Evolutionary conservation across 2,888 invertebrate species (phyloP).

Genomic region (Choristoneura rosaceana): DNA sequence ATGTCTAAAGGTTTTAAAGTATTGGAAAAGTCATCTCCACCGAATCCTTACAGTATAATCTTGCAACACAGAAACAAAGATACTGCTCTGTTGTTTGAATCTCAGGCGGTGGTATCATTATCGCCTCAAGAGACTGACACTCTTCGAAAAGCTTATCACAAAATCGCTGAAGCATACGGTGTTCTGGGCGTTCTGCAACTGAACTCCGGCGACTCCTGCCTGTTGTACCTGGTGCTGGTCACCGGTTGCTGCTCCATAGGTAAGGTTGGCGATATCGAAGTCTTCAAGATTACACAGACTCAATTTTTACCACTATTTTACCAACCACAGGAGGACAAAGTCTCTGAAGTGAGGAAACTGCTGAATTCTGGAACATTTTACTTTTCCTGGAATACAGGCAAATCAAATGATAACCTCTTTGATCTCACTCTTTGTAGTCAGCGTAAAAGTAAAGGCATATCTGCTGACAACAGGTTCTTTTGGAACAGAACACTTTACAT

Average conservation of each 20-base stretch:
- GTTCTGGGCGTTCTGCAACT: constrained; percentile 97
- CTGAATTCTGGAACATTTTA: constrained; percentile 99
- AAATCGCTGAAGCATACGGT: constrained; percentile 97
- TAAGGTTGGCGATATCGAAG: constrained; percentile 97
- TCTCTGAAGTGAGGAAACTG: constrained; percentile 91
- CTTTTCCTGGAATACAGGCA: constrained; percentile 92
- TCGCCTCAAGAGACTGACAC: constrained; percentile 95
- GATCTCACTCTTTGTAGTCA: constrained; percentile 98
- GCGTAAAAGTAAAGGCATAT: constrained; percentile 91
- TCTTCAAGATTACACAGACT: constrained; percentile 97
- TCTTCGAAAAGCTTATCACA: constrained; percentile 94
- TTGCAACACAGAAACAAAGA: constrained; percentile 95
- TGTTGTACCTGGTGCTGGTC: constrained; percentile 95
- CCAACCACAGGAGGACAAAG: constrained; percentile 86
- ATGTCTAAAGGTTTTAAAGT: constrained; percentile 97
- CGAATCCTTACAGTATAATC: constrained; percentile 95
- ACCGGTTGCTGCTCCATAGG: constrained; percentile 98
- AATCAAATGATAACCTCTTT: constrained; percentile 84
- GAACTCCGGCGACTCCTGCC: constrained; percentile 92
- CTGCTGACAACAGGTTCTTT: constrained; percentile 98
- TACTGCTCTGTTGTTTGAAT: constrained; percentile 95
- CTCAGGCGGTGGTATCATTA: constrained; percentile 95
- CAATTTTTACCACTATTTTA: constrained; percentile 95
- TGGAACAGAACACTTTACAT: constrained; percentile 99
- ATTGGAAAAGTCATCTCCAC: constrained; percentile 94